Percentiles rank a stretch among this genome's conserved stretches.
These are phyloP conservation scores for Thecophora atra DNA, from an alignment of 2,888 invertebrate genomes.

Conservation along the genomic window DNA sequence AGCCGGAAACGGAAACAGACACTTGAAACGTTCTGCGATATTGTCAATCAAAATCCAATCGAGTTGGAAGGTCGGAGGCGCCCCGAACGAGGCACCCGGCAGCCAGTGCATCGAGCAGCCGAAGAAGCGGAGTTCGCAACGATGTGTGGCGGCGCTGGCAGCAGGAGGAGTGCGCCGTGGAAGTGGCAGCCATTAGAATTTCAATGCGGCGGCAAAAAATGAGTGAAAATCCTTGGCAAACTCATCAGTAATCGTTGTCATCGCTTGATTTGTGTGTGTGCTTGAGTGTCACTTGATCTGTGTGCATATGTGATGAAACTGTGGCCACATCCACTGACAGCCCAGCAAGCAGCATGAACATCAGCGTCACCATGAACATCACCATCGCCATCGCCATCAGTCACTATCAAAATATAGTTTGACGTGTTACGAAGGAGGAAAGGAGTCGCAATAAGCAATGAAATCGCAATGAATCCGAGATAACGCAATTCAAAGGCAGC, in stretches of 20 bases:
- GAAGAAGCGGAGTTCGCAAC: constrained; percentile 35
- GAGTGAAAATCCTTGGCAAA: constrained; percentile 27
- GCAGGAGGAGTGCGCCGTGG: constrained; percentile 26
- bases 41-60: constrained; percentile 65
- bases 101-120: not conserved
- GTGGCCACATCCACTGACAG: constrained; percentile 36
- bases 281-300: constrained; percentile 31
- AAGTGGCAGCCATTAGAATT: constrained; percentile 21
- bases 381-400: too few species aligned
- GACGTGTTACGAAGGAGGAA: not conserved
- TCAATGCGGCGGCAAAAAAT: constrained; percentile 10
- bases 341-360: constrained; percentile 37
- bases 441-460: constrained; percentile 20
- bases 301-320: constrained; percentile 35
- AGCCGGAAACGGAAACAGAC: constrained; percentile 56
- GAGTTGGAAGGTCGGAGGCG: constrained; percentile 53
- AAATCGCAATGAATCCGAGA: constrained; percentile 11
- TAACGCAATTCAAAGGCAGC: not conserved
- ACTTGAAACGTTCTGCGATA: constrained; percentile 62
- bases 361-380: too few species aligned
- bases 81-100: constrained; percentile 6
- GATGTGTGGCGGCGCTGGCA: constrained; percentile 38
- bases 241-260: constrained; percentile 40
- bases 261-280: constrained; percentile 38
- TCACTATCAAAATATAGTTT: constrained; percentile 51